These are phyloP conservation scores for Chitala chitala DNA, from an alignment of 2,113 vertebrate species.

Conservation along the genomic window DNA sequence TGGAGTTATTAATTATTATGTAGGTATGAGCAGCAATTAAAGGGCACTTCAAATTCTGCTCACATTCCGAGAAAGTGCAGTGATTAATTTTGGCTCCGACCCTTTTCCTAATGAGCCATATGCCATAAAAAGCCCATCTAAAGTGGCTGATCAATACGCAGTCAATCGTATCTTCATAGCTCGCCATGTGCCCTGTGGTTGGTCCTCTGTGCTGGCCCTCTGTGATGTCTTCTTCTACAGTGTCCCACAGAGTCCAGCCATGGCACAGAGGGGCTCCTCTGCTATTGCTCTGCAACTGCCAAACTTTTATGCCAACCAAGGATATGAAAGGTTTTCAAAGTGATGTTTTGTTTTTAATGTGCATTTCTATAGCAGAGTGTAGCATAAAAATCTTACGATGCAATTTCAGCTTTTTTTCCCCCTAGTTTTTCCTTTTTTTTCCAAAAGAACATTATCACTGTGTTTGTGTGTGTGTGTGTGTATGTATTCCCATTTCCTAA, in stretches of 20 bases:
- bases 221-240: not conserved
- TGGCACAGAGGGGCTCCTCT: not conserved
- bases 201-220: too few relatives aligned
- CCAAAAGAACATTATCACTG: too few relatives aligned
- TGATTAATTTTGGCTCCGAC: conserved; percentile 15
- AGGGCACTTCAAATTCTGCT: conserved; percentile 17
- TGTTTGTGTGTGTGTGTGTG: too few relatives aligned
- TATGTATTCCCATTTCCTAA: too few relatives aligned
- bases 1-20: conserved; percentile 15
- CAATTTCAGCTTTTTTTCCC: too few relatives aligned
- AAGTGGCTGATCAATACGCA: conserved; percentile 22
- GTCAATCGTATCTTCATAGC: not conserved
- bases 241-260: not conserved
- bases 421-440: too few relatives aligned
- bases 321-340: too few relatives aligned
- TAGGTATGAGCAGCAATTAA: conserved; percentile 12
- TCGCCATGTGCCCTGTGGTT: too few relatives aligned
- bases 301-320: not conserved
- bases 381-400: too few relatives aligned
- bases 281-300: not conserved
- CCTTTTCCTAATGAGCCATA: not conserved
- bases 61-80: not conserved
- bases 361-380: too few relatives aligned
- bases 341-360: too few relatives aligned
- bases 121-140: conserved; percentile 14